A percentile compares a stretch with the other conserved stretches of the same genome.
These are phyloP conservation scores for Chaetops frenatus DNA, from an alignment of 2,113 vertebrate species.

Conservation along the genomic window DNA sequence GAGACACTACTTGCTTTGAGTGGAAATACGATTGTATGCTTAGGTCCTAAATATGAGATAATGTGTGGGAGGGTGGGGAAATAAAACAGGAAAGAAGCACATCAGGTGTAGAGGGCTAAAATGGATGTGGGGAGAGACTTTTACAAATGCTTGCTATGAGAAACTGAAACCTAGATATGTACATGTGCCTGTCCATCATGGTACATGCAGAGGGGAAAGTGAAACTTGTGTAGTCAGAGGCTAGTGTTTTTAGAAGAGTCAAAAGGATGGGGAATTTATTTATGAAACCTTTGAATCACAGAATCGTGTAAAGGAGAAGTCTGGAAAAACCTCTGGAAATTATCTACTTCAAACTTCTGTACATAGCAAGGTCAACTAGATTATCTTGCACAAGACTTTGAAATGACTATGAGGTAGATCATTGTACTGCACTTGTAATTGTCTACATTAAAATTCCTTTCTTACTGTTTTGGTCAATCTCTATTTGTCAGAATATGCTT, in stretches of 20 bases:
- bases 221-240: background rate
- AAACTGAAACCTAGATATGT: background rate
- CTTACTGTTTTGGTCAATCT: background rate
- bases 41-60: background rate
- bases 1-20: background rate
- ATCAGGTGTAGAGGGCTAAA: background rate
- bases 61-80: accelerated
- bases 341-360: background rate
- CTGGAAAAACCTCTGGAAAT: background rate
- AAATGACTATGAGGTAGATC: background rate
- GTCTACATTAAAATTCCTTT: background rate
- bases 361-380: background rate
- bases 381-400: background rate
- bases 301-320: background rate
- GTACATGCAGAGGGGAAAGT: background rate
- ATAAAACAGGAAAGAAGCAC: background rate
- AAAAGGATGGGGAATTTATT: background rate
- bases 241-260: background rate
- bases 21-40: background rate
- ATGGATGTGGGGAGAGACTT: background rate
- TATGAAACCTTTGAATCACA: background rate
- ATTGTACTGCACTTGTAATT: background rate
- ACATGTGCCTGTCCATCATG: background rate
- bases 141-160: background rate
- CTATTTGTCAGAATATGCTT: background rate